These are phyloP conservation scores for Nyctalus aviator DNA, from an alignment of 2,797 vertebrate species.

Conservation along the genomic window DNA sequence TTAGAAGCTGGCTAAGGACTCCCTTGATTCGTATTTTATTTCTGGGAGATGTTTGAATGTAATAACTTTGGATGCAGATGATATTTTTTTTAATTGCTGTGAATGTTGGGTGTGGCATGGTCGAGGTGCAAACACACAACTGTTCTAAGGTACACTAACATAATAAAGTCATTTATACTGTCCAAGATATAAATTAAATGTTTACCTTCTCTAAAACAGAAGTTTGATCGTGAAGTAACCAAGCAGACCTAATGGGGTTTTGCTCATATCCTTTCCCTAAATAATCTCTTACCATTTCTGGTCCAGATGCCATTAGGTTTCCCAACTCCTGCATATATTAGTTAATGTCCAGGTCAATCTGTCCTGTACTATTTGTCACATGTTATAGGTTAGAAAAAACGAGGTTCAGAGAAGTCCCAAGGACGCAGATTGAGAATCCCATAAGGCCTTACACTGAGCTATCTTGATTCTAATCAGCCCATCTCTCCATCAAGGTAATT, in stretches of 20 bases:
- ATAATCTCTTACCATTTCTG: not conserved
- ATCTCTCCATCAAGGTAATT: slow-evolving; percentile 41
- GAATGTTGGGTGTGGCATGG: not conserved
- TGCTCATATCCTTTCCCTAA: not conserved
- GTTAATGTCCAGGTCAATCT: not conserved
- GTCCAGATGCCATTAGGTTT: not conserved
- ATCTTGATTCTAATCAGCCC: not conserved
- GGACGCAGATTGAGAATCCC: not conserved
- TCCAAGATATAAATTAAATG: slow-evolving; percentile 13
- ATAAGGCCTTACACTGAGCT: not conserved
- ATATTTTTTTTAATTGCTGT: not conserved
- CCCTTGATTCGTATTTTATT: not conserved
- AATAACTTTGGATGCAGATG: not conserved
- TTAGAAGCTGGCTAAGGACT: not conserved
- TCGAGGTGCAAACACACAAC: not conserved
- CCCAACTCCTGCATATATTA: not conserved
- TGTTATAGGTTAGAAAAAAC: not conserved
- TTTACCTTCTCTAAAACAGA: not conserved
- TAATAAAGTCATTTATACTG: not conserved
- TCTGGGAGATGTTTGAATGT: not conserved
- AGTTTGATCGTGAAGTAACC: not conserved
- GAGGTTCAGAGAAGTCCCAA: not conserved
- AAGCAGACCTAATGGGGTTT: not conserved
- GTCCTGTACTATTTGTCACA: not conserved
- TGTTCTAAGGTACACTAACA: not conserved